phyloP scores from a whole-genome alignment of 2,797 vertebrate species.

The Peromyscus melanophrys region DNA sequence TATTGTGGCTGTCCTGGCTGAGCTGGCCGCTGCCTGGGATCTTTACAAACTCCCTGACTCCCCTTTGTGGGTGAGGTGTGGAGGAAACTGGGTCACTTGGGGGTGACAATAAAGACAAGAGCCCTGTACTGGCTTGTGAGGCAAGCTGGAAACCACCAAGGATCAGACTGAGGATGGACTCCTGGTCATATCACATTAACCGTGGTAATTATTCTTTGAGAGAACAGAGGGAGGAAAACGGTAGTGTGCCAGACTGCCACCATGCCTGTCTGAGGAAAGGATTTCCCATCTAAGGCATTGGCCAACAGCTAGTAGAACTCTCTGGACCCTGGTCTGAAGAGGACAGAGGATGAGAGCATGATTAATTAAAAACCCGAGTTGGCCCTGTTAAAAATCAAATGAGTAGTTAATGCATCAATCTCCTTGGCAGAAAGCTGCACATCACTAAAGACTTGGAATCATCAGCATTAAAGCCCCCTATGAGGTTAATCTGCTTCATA shows the following conservation, averaged over 20 bases:
- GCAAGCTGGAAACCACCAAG: conserved; percentile 44
- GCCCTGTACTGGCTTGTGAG: conserved; percentile 59
- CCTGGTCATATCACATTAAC: conserved; percentile 51
- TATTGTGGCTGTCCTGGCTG: background rate
- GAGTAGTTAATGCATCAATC: conserved; percentile 32
- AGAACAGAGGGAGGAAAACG: background rate
- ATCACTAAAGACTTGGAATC: conserved; percentile 39
- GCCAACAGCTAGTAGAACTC: background rate
- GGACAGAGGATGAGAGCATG: conserved; percentile 33
- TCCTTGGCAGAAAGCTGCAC: conserved; percentile 55
- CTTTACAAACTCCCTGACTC: conserved; percentile 29
- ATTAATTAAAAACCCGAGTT: conserved; percentile 64
- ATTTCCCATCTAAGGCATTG: background rate
- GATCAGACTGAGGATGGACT: conserved; percentile 31
- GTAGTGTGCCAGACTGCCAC: background rate
- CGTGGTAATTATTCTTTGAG: conserved; percentile 56
- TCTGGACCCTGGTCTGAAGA: background rate
- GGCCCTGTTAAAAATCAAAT: conserved; percentile 39
- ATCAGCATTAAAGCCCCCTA: background rate
- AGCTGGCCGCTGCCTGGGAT: background rate
- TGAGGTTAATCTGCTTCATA: conserved; percentile 19
- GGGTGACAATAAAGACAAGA: conserved; percentile 69
- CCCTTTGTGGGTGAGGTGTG: background rate
- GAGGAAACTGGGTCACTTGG: conserved; percentile 65
- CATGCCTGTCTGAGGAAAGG: background rate